Base-by-base conservation (phyloP, 2,113 vertebrate genomes). In the Seriola quinqueradiata region DNA sequence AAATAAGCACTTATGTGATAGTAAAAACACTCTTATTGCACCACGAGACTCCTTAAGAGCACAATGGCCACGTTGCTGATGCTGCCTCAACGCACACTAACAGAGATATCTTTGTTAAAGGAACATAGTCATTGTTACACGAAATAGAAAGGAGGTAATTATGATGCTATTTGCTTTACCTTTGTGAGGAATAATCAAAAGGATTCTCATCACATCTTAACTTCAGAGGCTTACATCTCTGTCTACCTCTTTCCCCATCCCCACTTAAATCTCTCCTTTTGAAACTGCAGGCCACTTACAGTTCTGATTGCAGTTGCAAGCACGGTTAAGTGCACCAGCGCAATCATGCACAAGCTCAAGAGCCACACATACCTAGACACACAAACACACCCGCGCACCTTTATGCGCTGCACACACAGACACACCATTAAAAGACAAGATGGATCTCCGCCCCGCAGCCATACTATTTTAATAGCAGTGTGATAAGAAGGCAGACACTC, bases 401-500 rank as follows among this genome's bases (percentile, higher is more conserved):
- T 19, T 1, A 21, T 36, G 63, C 0, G 0, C 17, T 2, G 17
- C 19, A 65, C 36, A 50, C 60, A 74, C 8, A 77, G 36, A 66
- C 19, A 13, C 40, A 71, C 68, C 77, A 81, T 87, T 83, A 89
- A 80, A 87, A 75, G 57, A 59, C 60, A 36, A 75, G 88, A 89
- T 79, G 42, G 77, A 91, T 90, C 79, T 82, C 78, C 16, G 8
- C 75, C 79, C 73, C 44, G 52, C 75, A 89, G 79, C 79, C 81
- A 79, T 82, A 70, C 79, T 88, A 78, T 88, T 89, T 85, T 87
- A 84, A 91, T 74, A 74, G 65, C 75, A 55, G 67, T 8, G 46
- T 60, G 81, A 90, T 86, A 78, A 91, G 87, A 87, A 78, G 81
- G 78, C 55, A 79, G 85, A 76, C 68, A 66, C 85, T 73, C 46